These are phyloP conservation scores for Speoplatyrhinus poulsoni DNA, from an alignment of 2,113 vertebrate genomes.

Conservation along the genomic window DNA sequence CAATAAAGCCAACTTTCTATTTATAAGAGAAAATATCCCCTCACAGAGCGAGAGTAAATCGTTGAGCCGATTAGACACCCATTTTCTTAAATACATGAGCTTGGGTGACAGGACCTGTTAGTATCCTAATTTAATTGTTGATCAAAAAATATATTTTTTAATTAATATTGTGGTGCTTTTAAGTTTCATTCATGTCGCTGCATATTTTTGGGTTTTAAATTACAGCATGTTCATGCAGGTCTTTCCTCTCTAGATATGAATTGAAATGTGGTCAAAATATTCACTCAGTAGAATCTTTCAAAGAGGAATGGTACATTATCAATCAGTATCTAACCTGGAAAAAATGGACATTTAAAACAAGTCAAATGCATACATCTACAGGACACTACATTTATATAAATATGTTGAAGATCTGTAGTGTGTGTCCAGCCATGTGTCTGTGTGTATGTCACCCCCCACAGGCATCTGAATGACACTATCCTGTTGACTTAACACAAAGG, in stretches of 20 bases:
- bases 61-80: background rate
- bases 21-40: background rate
- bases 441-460: conserved; percentile 8
- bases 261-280: conserved; percentile 47
- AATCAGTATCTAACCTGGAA: conserved; percentile 19
- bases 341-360: conserved; percentile 25
- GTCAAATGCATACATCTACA: background rate
- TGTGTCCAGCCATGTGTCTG: conserved; percentile 19
- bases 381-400: background rate
- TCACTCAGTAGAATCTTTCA: conserved; percentile 30
- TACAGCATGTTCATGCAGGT: conserved; percentile 31
- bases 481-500: conserved; percentile 25
- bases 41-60: background rate
- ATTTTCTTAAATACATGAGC: conserved; percentile 20
- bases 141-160: conserved; percentile 8
- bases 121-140: conserved; percentile 22
- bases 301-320: conserved; percentile 20
- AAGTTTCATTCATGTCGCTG: conserved; percentile 12
- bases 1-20: background rate
- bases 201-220: conserved; percentile 38
- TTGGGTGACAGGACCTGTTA: background rate
- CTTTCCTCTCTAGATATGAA: conserved; percentile 38
- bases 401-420: conserved; percentile 22
- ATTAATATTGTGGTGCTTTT: conserved; percentile 34
- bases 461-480: conserved; percentile 24